phyloP scores from a whole-genome alignment of 2,888 invertebrate species.

The Parnassius glacialis region DNA sequence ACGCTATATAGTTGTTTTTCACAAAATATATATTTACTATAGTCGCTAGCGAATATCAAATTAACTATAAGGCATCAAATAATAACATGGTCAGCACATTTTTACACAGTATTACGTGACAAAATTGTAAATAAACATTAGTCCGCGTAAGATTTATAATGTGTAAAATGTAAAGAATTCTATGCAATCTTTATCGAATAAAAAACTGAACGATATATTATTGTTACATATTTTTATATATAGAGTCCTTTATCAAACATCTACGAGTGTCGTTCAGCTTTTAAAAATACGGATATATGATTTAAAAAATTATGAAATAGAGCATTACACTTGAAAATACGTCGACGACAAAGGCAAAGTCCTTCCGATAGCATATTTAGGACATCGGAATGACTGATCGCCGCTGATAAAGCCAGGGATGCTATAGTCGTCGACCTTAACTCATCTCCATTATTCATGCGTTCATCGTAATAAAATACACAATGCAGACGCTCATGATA shows the following conservation, averaged over 20 bases:
- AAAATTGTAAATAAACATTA: neutral
- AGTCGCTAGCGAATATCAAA: no score
- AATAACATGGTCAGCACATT: neutral
- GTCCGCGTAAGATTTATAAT: no score
- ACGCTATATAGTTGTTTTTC: no score
- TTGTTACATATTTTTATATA: no score
- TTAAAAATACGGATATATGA: neutral
- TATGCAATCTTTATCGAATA: no score
- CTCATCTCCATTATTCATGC: slow-evolving; percentile 1
- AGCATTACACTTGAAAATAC: slow-evolving; percentile 9
- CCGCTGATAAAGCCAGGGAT: slow-evolving; percentile 7
- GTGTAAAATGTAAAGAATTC: no score
- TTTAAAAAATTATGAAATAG: neutral
- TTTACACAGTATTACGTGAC: slow-evolving; percentile 7
- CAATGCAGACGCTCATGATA: neutral
- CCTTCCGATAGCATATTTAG: slow-evolving; percentile 11
- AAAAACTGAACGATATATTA: no score
- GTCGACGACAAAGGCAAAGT: slow-evolving; percentile 18
- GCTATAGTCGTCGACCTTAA: slow-evolving; percentile 15
- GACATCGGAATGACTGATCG: slow-evolving; percentile 17
- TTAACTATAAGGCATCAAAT: no score
- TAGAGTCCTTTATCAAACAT: no score
- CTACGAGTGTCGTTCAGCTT: no score
- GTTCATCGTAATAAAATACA: neutral
- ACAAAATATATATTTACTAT: no score